Conservation (phyloP, 2,888 invertebrate species). For the Amblyteles armatorius region DNA sequence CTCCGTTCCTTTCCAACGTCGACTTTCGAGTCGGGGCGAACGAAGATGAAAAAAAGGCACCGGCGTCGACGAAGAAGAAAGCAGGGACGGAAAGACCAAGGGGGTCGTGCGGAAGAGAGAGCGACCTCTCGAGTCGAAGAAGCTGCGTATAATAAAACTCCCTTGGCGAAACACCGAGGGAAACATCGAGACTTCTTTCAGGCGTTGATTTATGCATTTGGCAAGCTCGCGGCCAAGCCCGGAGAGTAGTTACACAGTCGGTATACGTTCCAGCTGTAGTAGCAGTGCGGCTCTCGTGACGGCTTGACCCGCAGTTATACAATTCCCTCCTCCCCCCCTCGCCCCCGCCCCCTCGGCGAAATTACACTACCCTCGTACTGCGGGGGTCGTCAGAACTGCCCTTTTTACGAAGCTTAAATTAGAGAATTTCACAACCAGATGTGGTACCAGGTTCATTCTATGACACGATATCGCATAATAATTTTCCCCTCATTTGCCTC, state of each 20-base stretch:
- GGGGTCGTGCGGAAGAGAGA: slow-evolving; percentile 1
- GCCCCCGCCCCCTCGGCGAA: not conserved
- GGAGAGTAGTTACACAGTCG: slow-evolving; percentile 51
- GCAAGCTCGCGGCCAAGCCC: slow-evolving; percentile 61
- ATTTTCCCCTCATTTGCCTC: slow-evolving; percentile 10
- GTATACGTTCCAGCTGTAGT: slow-evolving; percentile 39
- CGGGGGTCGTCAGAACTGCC: not conserved
- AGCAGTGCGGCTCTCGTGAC: slow-evolving; percentile 62
- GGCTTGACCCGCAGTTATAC: slow-evolving; percentile 62
- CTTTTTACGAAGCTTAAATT: slow-evolving; percentile 34
- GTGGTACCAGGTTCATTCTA: slow-evolving; percentile 2
- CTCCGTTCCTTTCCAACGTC: slow-evolving; percentile 51
- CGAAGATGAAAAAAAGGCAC: slow-evolving; percentile 29
- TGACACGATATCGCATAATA: slow-evolving; percentile 31
- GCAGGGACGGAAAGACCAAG: slow-evolving; percentile 5
- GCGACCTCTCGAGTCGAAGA: slow-evolving; percentile 41
- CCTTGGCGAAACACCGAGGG: slow-evolving; percentile 65
- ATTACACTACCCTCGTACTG: not conserved
- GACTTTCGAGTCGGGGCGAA: slow-evolving; percentile 44
- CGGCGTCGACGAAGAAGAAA: slow-evolving; percentile 34
- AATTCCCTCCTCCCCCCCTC: not conserved
- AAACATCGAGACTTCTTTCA: slow-evolving; percentile 71
- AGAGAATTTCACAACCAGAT: slow-evolving; percentile 35
- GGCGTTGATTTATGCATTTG: slow-evolving; percentile 72
- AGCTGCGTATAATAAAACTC: slow-evolving; percentile 68